These are phyloP conservation scores for Turdus rufiventris DNA, from an alignment of 2,113 vertebrate species.

Conservation along the genomic window DNA sequence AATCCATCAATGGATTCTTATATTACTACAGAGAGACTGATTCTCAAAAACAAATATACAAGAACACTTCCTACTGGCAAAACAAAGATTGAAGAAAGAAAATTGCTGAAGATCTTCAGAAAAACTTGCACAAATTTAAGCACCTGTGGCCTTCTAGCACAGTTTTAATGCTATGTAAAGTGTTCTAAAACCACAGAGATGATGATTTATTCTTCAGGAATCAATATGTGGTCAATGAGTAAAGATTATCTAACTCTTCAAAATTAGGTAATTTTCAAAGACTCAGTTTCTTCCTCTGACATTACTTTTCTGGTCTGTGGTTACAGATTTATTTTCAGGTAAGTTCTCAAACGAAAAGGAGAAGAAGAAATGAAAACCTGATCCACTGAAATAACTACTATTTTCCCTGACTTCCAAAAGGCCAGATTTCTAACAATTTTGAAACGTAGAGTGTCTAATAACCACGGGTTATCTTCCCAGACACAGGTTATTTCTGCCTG, in stretches of 20 bases:
- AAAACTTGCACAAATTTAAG: not conserved
- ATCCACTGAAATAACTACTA: not conserved
- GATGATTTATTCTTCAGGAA: not conserved
- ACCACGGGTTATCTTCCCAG: not conserved
- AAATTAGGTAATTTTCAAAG: not conserved
- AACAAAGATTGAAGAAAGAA: not conserved
- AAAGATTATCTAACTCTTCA: not conserved
- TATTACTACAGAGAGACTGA: not conserved
- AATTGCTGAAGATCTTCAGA: not conserved
- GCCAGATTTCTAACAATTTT: not conserved
- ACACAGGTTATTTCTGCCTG: not conserved
- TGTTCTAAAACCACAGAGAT: not conserved
- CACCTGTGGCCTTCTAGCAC: not conserved
- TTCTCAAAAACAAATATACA: not conserved
- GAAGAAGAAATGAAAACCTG: not conserved
- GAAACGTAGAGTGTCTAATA: not conserved
- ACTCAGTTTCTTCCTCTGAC: accelerated
- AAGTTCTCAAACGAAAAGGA: not conserved
- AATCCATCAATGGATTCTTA: not conserved
- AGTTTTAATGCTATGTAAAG: not conserved
- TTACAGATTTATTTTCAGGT: not conserved
- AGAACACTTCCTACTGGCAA: not conserved
- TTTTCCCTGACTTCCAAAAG: not conserved
- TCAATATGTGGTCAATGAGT: not conserved
- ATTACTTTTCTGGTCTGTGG: not conserved